These are phyloP conservation scores for Cinclus mexicanus DNA, from an alignment of 2,113 vertebrate species.

Conservation along the genomic window DNA sequence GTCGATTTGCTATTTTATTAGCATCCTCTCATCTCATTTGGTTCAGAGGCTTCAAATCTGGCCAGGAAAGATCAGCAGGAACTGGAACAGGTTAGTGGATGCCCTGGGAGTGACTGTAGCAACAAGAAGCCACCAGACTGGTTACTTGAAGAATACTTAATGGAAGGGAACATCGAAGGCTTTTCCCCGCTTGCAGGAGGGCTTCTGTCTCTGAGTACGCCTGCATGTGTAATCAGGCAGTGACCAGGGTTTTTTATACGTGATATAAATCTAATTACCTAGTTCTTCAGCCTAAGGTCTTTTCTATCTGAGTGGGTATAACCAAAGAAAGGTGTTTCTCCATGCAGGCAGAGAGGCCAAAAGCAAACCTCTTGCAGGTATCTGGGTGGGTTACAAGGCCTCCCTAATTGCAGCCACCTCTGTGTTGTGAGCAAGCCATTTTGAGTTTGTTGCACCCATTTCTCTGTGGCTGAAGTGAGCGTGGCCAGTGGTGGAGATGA, in stretches of 20 bases:
- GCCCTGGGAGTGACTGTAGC: not conserved
- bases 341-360: not conserved
- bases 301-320: not conserved
- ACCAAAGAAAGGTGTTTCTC: not conserved
- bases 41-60: not conserved
- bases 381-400: not conserved
- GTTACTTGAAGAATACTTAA: not conserved
- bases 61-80: not conserved
- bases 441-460: not conserved
- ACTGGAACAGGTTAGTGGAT: not conserved
- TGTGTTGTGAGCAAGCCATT: fast-evolving
- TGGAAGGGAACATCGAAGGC: not conserved
- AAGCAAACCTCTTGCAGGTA: not conserved
- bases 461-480: not conserved
- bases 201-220: not conserved
- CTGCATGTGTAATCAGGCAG: not conserved
- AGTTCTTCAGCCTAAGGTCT: not conserved
- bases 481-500: fast-evolving
- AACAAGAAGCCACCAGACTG: not conserved
- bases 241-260: not conserved
- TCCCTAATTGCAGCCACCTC: fast-evolving
- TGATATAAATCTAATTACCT: not conserved
- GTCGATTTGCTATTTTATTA: not conserved
- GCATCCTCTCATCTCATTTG: not conserved
- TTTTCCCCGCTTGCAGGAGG: not conserved